Base-by-base conservation (phyloP, 2,797 vertebrate genomes). In the Acipenser oxyrinchus region DNA sequence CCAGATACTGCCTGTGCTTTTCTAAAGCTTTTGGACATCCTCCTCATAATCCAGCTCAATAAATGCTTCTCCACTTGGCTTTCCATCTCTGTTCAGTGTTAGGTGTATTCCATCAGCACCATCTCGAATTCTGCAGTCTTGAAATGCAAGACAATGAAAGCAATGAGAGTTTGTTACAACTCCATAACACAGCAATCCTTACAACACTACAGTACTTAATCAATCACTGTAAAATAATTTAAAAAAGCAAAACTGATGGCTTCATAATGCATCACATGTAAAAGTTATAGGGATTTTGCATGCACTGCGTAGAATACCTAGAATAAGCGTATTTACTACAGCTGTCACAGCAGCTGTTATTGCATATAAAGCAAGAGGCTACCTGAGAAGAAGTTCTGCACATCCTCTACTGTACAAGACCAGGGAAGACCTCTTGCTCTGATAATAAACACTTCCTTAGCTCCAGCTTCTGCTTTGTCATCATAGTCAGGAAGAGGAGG, bases 361-460 rank as follows among this genome's bases (percentile, higher is more conserved):
- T 37, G 23, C 3, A 18, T 18, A 18, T 18, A 18, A 18, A 37
- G 4, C 23, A 37, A 37, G 4, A 5, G 51, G 71, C 12, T 85
- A 98, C 95, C 92, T 63, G 92, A 90, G 74, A 98, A 99, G 74
- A 99, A 99, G 18, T 82, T 77, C 7, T 94, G 76, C 12, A 99
- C 82, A 3, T 98, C 94, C 58, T 94, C 88, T 49, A 86, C 74
- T 0, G 89, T 87, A 78, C 93, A 96, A 0, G 93, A 85, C 90
- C 92, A 97, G 0, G 93, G 92, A 23, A 98, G 80, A 7, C 95
- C 96, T 74, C 86, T 91, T 0, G 93, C 94, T 3, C 91, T 86
- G 70, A 99, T 62, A 60, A 99, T 88, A 67, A 86, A 94, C 10
- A 95, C 83, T 0, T 84, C 82, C 66, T 88, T 89, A 69, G 72